A percentile compares a stretch with the other conserved stretches of the same genome.
Conservation (phyloP, 2,797 vertebrate species). For the Ambastaia sidthimunki region DNA sequence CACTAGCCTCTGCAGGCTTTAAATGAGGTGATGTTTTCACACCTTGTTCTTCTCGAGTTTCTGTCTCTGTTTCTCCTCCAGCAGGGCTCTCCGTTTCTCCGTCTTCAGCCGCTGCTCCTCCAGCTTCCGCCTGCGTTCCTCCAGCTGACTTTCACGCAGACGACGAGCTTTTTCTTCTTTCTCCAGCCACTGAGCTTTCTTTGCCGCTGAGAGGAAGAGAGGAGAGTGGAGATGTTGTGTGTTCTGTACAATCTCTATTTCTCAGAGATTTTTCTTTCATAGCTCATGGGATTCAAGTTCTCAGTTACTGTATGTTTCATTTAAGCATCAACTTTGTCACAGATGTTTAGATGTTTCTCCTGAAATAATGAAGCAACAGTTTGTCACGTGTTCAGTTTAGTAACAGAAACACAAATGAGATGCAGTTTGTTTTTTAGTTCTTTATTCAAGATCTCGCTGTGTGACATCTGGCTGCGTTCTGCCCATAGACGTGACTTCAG, state of each 20-base stretch:
- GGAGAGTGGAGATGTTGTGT: not conserved
- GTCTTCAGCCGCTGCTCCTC: slow-evolving; percentile 92
- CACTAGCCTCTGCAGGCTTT: too few species aligned
- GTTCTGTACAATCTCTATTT: not conserved
- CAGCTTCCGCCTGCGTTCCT: slow-evolving; percentile 87
- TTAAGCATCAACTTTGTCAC: not conserved
- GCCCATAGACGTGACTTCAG: slow-evolving; percentile 28
- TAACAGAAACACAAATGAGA: slow-evolving; percentile 48
- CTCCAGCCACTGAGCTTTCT: slow-evolving; percentile 94
- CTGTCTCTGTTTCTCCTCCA: slow-evolving; percentile 92
- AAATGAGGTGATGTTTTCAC: not conserved
- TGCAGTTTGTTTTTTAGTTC: slow-evolving; percentile 49
- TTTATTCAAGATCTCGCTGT: slow-evolving; percentile 57
- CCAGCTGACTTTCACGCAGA: slow-evolving; percentile 91
- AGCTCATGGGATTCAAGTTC: not conserved
- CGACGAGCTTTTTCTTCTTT: slow-evolving; percentile 92
- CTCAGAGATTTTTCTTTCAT: not conserved
- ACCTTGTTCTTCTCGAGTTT: slow-evolving; percentile 98
- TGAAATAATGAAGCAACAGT: slow-evolving; percentile 2
- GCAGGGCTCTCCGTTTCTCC: slow-evolving; percentile 84
- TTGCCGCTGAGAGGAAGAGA: slow-evolving; percentile 76
- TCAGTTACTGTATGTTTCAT: not conserved
- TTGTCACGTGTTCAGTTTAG: slow-evolving; percentile 47
- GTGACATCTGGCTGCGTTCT: slow-evolving; percentile 50
- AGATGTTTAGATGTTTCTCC: not conserved